A percentile compares a stretch with the other conserved stretches of the same genome.
phyloP scores from a whole-genome alignment of 2,888 invertebrate genomes.

The Acanthosepion lycidas region DNA sequence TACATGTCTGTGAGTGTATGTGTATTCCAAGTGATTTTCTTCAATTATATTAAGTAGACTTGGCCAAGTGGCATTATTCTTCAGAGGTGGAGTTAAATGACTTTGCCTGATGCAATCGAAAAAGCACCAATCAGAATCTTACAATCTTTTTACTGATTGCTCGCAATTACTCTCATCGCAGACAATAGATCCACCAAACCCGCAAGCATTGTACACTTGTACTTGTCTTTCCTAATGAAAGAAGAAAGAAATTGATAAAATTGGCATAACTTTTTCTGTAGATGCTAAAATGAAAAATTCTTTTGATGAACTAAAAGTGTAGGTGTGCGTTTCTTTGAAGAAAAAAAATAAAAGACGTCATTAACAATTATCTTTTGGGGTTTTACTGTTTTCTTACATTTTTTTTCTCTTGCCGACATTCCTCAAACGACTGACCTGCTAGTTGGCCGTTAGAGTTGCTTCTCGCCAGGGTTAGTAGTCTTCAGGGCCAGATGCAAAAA shows the following conservation, averaged over 20 bases:
- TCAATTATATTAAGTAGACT: not conserved
- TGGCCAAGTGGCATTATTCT: not conserved
- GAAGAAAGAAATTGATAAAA: not conserved
- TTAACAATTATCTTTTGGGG: not conserved
- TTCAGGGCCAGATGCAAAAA: no score
- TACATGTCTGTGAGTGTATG: no score
- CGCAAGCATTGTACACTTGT: not conserved
- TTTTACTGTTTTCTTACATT: not conserved
- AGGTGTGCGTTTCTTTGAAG: not conserved
- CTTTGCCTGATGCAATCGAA: not conserved
- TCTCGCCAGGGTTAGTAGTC: no score
- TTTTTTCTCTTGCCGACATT: not conserved
- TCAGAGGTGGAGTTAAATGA: not conserved
- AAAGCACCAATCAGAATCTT: not conserved
- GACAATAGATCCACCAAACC: not conserved
- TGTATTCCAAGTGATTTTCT: not conserved
- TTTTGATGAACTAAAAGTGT: not conserved
- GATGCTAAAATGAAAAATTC: not conserved
- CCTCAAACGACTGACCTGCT: not conserved
- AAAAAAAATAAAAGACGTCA: not conserved
- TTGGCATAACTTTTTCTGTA: not conserved
- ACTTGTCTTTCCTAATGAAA: not conserved
- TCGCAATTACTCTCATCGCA: not conserved
- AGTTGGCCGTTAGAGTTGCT: not conserved
- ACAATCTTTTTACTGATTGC: not conserved